A percentile compares a stretch with the other conserved stretches of the same genome.
phyloP scores from a whole-genome alignment of 2,113 vertebrate genomes.

The Zapornia atra region DNA sequence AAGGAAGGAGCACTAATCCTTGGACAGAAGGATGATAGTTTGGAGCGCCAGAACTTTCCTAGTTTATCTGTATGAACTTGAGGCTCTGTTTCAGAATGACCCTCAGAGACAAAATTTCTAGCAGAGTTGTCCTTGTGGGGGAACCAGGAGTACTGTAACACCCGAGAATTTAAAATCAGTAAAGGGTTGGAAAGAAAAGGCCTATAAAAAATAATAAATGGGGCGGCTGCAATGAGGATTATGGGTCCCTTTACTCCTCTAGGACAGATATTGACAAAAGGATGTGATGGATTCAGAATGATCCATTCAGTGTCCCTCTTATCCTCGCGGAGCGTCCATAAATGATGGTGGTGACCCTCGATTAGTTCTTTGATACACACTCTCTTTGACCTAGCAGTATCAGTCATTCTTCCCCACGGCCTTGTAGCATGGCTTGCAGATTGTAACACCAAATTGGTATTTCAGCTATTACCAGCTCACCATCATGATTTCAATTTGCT shows the following conservation, averaged over 20 bases:
- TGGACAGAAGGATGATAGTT: background rate
- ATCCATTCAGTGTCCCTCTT: background rate
- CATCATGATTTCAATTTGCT: background rate
- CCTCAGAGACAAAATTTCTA: constrained; percentile 16
- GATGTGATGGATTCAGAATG: background rate
- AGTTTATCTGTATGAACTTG: background rate
- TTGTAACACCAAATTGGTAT: constrained; percentile 21
- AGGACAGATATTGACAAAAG: constrained; percentile 32
- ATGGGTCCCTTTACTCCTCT: background rate
- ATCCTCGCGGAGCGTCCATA: background rate
- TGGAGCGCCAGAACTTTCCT: background rate
- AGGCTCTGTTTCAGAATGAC: background rate
- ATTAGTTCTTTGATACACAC: background rate
- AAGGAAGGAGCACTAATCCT: background rate
- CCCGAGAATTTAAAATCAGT: constrained; percentile 6
- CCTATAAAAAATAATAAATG: constrained; percentile 28
- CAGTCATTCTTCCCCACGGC: background rate
- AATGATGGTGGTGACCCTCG: constrained; percentile 24
- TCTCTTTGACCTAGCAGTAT: constrained; percentile 16
- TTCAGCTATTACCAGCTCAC: constrained; percentile 22
- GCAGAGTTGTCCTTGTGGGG: background rate
- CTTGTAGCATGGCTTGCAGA: constrained; percentile 18
- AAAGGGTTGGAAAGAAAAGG: constrained; percentile 11
- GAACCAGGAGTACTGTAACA: background rate
- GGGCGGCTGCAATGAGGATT: background rate